Conservation (phyloP, 2,113 vertebrate species). For the Aepyceros melampus region DNA sequence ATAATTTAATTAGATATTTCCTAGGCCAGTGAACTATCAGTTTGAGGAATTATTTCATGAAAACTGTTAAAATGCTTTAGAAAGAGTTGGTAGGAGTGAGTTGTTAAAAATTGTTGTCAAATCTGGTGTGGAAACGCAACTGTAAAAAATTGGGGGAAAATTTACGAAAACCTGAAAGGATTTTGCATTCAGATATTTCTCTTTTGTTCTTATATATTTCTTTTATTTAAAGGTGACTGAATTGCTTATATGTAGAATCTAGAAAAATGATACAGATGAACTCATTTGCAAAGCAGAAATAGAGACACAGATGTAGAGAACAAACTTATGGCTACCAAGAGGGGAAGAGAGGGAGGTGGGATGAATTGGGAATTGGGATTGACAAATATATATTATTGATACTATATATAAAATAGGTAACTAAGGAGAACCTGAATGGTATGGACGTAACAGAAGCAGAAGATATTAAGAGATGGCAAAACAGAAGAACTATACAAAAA, state of each 20-base stretch:
- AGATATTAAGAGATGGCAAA: not conserved
- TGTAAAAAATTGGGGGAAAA: not conserved
- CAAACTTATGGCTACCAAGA: not conserved
- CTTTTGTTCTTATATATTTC: not conserved
- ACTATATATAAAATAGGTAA: not conserved
- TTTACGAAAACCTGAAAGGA: not conserved
- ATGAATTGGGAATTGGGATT: not conserved
- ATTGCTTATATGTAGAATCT: not conserved
- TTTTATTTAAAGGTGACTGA: constrained; percentile 24
- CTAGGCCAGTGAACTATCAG: not conserved
- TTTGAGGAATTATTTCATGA: not conserved
- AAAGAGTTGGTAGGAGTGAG: not conserved
- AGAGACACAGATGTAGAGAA: not conserved
- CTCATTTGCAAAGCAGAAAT: not conserved
- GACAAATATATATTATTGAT: not conserved
- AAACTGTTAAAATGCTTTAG: not conserved
- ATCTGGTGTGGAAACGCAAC: not conserved
- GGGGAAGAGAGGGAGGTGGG: not conserved
- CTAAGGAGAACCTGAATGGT: not conserved
- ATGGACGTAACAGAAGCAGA: not conserved
- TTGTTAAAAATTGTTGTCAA: not conserved
- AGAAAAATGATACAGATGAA: not conserved
- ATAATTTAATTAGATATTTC: not conserved
- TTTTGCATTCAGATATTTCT: not conserved
- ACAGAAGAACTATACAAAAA: not conserved